These are phyloP conservation scores for Gymnocypris eckloni DNA, from an alignment of 2,797 vertebrate genomes.

Conservation along the genomic window DNA sequence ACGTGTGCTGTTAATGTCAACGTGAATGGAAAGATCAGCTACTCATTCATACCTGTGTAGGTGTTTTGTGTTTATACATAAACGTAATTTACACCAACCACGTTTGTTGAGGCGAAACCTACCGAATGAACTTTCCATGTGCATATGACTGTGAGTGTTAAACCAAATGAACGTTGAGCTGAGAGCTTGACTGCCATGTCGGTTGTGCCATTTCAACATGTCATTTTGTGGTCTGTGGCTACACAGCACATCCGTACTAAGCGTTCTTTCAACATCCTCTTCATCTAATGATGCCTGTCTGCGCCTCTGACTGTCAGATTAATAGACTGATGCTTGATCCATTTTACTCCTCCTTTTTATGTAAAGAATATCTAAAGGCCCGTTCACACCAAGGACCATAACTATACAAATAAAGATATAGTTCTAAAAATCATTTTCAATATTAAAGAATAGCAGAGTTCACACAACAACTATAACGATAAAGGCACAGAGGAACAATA, in stretches of 20 bases:
- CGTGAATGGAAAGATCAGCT: conserved; percentile 23
- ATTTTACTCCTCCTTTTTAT: not conserved
- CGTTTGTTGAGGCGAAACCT: not conserved
- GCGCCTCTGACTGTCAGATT: not conserved
- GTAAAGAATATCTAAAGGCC: not conserved
- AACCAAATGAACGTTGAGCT: not conserved
- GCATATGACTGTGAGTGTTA: not conserved
- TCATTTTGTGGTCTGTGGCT: conserved; percentile 35
- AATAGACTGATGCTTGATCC: not conserved
- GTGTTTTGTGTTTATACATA: conserved; percentile 29
- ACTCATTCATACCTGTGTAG: conserved; percentile 19
- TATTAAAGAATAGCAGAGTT: too few relatives aligned
- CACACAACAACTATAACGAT: too few relatives aligned
- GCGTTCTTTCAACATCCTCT: not conserved
- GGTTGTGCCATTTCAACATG: conserved; percentile 21
- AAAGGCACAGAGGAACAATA: too few relatives aligned
- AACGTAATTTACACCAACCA: not conserved
- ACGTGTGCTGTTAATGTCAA: not conserved
- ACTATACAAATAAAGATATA: too few relatives aligned
- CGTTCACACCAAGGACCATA: too few relatives aligned
- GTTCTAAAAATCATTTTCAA: too few relatives aligned
- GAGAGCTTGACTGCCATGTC: conserved; percentile 10
- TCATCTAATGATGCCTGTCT: conserved; percentile 4
- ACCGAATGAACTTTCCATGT: not conserved
- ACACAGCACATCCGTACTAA: conserved; percentile 20